Conservation (phyloP, 2,113 vertebrate genomes). For the Oreocharis arfaki region DNA sequence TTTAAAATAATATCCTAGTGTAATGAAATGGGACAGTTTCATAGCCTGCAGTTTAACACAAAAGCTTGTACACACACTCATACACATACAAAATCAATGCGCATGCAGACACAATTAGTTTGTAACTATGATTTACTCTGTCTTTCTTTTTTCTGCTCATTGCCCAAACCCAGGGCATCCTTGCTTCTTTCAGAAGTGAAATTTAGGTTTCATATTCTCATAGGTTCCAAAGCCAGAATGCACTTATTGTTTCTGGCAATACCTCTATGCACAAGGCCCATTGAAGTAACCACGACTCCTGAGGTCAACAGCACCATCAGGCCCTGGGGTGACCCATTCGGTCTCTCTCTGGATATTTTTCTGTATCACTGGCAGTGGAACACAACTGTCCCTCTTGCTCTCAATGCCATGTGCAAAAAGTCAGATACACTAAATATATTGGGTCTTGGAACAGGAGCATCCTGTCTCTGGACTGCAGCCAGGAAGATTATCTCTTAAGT, state of each 20-base stretch:
- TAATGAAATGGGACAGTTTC: neutral
- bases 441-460: neutral
- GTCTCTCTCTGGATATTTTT: neutral
- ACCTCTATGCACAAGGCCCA: neutral
- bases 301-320: neutral
- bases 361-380: neutral
- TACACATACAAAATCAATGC: neutral
- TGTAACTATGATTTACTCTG: neutral
- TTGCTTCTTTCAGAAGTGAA: neutral
- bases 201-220: neutral
- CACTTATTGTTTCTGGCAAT: neutral
- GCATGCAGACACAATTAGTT: neutral
- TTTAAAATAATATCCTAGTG: neutral
- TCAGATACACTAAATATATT: neutral
- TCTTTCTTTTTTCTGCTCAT: neutral
- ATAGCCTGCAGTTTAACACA: neutral
- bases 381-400: neutral
- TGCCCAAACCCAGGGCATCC: neutral
- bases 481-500: neutral
- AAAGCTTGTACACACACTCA: neutral
- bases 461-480: neutral
- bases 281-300: neutral
- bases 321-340: rapidly evolving
- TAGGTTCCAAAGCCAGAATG: neutral
- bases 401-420: neutral